Evolutionary conservation across 1,140 invertebrate genomes (phyloP).

Genomic region (Psilanteris sp.): DNA sequence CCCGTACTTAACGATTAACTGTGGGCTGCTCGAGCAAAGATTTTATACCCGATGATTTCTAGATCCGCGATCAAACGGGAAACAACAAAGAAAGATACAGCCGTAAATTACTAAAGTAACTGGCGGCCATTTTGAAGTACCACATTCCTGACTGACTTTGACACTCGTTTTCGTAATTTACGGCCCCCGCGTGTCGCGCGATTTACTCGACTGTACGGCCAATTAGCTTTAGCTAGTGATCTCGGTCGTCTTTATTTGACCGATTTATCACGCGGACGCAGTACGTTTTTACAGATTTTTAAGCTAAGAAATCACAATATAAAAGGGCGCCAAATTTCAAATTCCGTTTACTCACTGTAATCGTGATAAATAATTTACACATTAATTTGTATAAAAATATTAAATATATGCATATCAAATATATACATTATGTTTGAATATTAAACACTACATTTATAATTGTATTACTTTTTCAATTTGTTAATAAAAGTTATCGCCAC

Average conservation of each 20-base stretch:
- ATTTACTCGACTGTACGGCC: neutral
- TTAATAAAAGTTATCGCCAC: too few species aligned
- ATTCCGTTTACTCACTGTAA: too few species aligned
- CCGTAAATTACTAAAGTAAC: conserved; percentile 81
- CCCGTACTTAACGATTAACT: conserved; percentile 40
- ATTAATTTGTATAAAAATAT: too few species aligned
- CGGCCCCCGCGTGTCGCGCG: conserved; percentile 20
- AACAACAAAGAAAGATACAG: conserved; percentile 80
- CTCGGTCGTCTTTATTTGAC: neutral
- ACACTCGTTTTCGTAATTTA: conserved; percentile 77
- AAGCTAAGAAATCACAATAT: neutral
- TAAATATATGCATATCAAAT: too few species aligned
- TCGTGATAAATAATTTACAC: too few species aligned
- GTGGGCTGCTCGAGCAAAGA: conserved; percentile 52
- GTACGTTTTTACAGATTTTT: neutral
- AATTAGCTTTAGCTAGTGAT: neutral
- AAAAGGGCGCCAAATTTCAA: too few species aligned
- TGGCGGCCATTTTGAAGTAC: conserved; percentile 82
- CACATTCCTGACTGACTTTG: conserved; percentile 79
- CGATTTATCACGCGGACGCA: neutral
- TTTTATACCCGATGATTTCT: conserved; percentile 49
- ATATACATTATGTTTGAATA: too few species aligned
- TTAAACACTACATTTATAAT: too few species aligned
- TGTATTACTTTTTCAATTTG: too few species aligned
- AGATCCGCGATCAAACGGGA: conserved; percentile 69